Base-by-base conservation (phyloP, 2,888 invertebrate species). In the Rhagonycha lutea region DNA sequence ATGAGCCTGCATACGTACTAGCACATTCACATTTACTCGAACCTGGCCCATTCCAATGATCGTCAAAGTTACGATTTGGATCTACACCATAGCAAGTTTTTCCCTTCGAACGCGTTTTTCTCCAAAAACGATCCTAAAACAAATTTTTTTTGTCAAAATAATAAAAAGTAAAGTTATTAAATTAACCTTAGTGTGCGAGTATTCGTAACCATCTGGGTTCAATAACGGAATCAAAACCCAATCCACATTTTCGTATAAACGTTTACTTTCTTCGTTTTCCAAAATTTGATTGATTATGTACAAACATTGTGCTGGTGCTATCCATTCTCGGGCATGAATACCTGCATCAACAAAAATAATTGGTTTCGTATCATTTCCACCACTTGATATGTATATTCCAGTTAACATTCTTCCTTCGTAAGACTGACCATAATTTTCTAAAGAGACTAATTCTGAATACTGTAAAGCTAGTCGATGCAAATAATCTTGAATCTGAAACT, bases 161-260 rank as follows among this genome's bases (percentile, higher is more conserved):
- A 18, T 18, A 18, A 18, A 18, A 18, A 18, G 2, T 18, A 18
- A 18, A 18, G 1, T 18, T 18, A 18, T 18, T 18, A 18, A 61
- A 65, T 24, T 24, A 84, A 90, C 90, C 14, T 71, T 80, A 1
- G 86, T 85, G 80, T 89, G 89, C 2, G 91, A 89, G 84, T 86
- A 92, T 79, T 89, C 90, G 81, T 94, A 94, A 8, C 94, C 94
- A 86, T 94, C 94, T n/a, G 94, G 94, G 84, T 94, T 94, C 60
- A 91, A 87, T 14, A 92, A 87, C 0, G 94, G 94, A 14, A 94
- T 81, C 18, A 93, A 86, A 78, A 90, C 90, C 92, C 93, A 94
- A 83, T 94, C 93, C 24, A 92, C 90, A 18, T 89, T 87, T 14
- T 91, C 86, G 61, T 92, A 84, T 0, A 94, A 86, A 62, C 89